phyloP scores from a whole-genome alignment of 2,797 vertebrate species.

The Distichodus sexfasciatus region DNA sequence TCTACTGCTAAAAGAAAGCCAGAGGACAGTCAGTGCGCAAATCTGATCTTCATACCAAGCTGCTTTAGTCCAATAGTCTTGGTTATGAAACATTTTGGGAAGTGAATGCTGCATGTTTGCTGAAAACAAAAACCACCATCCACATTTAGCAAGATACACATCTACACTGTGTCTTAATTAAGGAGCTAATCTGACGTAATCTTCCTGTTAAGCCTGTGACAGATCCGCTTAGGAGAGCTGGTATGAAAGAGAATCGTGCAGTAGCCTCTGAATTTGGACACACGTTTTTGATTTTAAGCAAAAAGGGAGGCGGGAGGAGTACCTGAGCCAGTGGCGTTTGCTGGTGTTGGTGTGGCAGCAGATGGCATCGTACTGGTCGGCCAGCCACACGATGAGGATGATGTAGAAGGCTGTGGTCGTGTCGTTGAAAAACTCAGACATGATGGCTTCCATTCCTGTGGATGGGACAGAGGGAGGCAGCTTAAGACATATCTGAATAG shows the following conservation, averaged over 20 bases:
- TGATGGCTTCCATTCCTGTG: conserved; percentile 96
- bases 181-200: no score
- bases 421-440: conserved; percentile 98
- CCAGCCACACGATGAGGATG: conserved; percentile 97
- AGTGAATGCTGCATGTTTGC: no score
- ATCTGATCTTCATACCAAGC: background rate
- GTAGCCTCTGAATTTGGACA: background rate
- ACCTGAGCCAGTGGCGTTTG: conserved; percentile 97
- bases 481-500: background rate
- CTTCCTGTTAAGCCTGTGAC: no score
- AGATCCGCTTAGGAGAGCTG: no score
- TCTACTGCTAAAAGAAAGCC: background rate
- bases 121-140: no score
- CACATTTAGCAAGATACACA: no score
- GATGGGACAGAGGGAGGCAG: conserved; percentile 38
- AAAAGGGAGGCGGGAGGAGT: background rate
- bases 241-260: no score
- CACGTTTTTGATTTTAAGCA: background rate
- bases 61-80: no score
- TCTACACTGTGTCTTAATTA: no score
- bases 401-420: conserved; percentile 98
- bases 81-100: no score
- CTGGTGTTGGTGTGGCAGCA: conserved; percentile 98
- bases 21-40: background rate
- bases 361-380: conserved; percentile 95